phyloP scores from a whole-genome alignment of 2,113 vertebrate genomes.

The Guaruba guarouba region DNA sequence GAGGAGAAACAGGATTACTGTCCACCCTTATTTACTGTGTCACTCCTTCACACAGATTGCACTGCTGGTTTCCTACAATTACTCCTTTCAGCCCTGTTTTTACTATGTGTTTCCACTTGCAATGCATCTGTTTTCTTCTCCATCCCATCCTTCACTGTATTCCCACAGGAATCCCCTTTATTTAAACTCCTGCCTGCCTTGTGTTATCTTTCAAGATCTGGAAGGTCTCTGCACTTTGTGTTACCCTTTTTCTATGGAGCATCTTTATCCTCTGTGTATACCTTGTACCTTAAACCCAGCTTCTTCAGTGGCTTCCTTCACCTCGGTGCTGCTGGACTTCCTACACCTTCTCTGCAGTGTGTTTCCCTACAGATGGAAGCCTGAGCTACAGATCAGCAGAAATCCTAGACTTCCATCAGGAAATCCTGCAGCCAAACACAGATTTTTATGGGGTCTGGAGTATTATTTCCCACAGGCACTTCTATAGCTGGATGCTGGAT shows the following conservation, averaged over 20 bases:
- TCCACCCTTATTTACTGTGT: neutral
- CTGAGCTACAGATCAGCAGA: neutral
- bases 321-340: neutral
- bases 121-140: neutral
- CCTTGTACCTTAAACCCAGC: neutral
- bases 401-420: neutral
- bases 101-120: neutral
- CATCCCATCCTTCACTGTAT: neutral
- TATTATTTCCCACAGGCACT: neutral
- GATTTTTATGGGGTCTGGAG: neutral
- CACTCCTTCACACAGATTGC: neutral
- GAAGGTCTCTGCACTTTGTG: neutral
- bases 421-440: neutral
- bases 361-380: neutral
- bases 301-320: neutral
- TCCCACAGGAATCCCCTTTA: neutral
- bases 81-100: neutral
- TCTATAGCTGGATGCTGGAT: neutral
- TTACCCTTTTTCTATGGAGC: neutral
- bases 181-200: neutral
- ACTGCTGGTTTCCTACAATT: neutral
- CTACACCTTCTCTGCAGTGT: neutral
- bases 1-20: neutral
- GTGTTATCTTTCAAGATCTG: neutral
- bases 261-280: neutral